Percentiles rank a stretch among this genome's conserved stretches.
phyloP scores from a whole-genome alignment of 2,113 vertebrate species.

The Strigops habroptila region DNA sequence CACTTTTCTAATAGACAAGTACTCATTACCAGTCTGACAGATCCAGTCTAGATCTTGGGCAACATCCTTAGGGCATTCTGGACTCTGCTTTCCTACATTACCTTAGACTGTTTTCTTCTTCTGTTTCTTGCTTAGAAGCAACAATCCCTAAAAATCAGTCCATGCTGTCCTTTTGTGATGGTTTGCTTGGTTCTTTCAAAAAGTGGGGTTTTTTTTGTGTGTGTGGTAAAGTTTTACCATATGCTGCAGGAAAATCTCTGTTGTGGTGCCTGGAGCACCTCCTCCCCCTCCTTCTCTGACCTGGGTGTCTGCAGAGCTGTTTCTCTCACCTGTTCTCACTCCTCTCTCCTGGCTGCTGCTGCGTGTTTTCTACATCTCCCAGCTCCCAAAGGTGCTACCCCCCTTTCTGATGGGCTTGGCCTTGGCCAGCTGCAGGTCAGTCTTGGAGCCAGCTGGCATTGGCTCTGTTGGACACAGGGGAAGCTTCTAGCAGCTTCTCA shows the following conservation, averaged over 20 bases:
- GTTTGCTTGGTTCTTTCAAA: neutral
- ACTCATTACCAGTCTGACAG: neutral
- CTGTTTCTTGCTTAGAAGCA: neutral
- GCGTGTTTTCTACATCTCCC: no score
- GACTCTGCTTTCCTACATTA: neutral
- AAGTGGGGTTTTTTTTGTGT: neutral
- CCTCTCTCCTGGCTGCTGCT: neutral
- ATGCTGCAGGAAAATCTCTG: no score
- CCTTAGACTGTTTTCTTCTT: neutral
- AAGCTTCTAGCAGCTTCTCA: neutral
- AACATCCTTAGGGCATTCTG: neutral
- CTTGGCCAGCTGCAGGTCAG: neutral
- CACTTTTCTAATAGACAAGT: neutral
- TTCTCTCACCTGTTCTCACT: neutral
- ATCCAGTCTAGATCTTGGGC: neutral
- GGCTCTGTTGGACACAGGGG: accelerated
- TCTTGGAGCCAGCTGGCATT: neutral
- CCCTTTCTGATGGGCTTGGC: accelerated
- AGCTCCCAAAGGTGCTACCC: neutral
- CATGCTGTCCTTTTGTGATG: neutral
- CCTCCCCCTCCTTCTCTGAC: no score
- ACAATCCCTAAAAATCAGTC: neutral
- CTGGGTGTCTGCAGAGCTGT: no score
- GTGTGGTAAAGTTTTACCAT: neutral
- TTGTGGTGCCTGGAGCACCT: no score